phyloP scores from a whole-genome alignment of 2,113 vertebrate genomes.

The Phocoena phocoena region DNA sequence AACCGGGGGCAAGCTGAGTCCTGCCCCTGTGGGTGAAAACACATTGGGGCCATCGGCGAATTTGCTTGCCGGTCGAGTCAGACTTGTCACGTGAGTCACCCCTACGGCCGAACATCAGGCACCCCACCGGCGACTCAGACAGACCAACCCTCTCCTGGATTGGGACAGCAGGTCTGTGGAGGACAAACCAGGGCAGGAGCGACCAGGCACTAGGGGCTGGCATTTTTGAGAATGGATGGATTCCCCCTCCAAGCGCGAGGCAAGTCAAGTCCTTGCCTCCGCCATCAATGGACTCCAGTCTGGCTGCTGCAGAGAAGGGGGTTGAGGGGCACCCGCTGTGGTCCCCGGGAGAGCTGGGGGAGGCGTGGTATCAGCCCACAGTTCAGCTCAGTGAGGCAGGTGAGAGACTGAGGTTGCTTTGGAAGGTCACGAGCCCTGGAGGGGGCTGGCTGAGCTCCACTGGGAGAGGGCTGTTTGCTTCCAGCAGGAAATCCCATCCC shows the following conservation, averaged over 20 bases:
- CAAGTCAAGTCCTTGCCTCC: background rate
- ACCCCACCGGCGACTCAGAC: background rate
- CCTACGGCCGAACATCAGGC: background rate
- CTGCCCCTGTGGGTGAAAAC: accelerated
- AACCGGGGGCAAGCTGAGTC: background rate
- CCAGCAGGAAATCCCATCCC: background rate
- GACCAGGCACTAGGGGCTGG: accelerated
- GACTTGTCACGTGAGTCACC: accelerated
- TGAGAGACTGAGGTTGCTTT: accelerated
- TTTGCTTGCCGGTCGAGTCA: accelerated
- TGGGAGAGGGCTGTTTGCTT: background rate
- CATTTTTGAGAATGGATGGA: background rate
- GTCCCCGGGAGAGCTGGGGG: background rate
- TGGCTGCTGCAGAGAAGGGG: accelerated
- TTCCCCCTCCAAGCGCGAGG: background rate
- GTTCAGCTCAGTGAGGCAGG: background rate
- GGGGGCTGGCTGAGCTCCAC: accelerated
- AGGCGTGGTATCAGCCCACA: background rate
- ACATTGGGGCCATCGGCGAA: accelerated
- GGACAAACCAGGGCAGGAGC: background rate
- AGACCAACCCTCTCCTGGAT: background rate
- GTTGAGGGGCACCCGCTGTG: accelerated
- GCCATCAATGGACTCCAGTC: background rate
- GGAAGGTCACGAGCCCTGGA: background rate
- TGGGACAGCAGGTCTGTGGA: accelerated